These are phyloP conservation scores for Gadus chalcogrammus DNA, from an alignment of 2,113 vertebrate species.

Conservation along the genomic window DNA sequence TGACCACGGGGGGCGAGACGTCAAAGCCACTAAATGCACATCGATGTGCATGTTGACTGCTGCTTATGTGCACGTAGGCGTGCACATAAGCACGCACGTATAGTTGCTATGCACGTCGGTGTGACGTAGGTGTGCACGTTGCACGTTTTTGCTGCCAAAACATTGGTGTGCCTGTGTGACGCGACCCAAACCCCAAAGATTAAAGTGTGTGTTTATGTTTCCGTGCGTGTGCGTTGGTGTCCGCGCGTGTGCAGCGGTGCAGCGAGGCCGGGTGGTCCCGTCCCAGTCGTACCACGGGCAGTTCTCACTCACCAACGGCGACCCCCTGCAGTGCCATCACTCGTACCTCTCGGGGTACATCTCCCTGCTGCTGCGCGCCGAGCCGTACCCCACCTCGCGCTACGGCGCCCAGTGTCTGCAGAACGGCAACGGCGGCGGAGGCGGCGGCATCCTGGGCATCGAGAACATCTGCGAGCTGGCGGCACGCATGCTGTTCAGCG, in stretches of 20 bases:
- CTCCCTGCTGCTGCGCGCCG: slow-evolving; percentile 92
- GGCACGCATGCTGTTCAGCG: slow-evolving; percentile 95
- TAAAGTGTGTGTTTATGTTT: slow-evolving; percentile 39
- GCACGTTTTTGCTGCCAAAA: no score
- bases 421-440: slow-evolving; percentile 77
- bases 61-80: no score
- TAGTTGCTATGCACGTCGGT: neutral
- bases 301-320: slow-evolving; percentile 90
- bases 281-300: slow-evolving; percentile 92
- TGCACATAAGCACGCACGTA: neutral
- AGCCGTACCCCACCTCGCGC: slow-evolving; percentile 93
- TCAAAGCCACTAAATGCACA: neutral
- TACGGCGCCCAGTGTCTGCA: slow-evolving; percentile 96
- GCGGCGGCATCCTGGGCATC: slow-evolving; percentile 84
- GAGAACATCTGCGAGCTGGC: slow-evolving; percentile 99
- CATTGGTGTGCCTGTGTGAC: neutral
- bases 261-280: slow-evolving; percentile 90
- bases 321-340: slow-evolving; percentile 88
- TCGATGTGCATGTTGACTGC: no score
- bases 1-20: no score
- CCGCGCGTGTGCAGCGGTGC: slow-evolving; percentile 78
- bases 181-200: slow-evolving; percentile 29
- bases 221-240: neutral
- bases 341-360: slow-evolving; percentile 98
- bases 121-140: no score